Evolutionary conservation across 2,113 vertebrate species (phyloP).

Genomic region (Pogona vitticeps): DNA sequence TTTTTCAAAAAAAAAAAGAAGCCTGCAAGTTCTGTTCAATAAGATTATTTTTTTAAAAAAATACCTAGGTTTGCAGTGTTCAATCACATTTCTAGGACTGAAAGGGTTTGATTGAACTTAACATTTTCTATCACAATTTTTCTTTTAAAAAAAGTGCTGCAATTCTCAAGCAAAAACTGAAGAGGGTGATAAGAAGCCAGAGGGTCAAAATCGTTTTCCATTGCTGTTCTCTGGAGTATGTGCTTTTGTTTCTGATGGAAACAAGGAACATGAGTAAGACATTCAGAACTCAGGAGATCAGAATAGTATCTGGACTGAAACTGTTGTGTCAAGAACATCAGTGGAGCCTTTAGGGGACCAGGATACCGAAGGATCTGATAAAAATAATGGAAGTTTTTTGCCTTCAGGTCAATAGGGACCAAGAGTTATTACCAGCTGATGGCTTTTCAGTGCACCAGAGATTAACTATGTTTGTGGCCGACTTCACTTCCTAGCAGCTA

Average conservation of each 20-base stretch:
- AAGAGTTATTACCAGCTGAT: background rate
- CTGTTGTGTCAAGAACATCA: background rate
- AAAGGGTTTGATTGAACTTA: slow-evolving; percentile 22
- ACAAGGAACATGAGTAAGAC: background rate
- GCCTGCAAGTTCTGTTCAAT: background rate
- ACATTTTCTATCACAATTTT: background rate
- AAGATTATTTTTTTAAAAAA: slow-evolving; percentile 21
- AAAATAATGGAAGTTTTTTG: slow-evolving; percentile 9
- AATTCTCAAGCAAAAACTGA: slow-evolving; percentile 13
- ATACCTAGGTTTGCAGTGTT: background rate
- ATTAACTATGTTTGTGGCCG: background rate
- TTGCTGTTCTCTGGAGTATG: background rate
- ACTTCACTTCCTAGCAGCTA: background rate
- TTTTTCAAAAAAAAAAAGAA: slow-evolving; percentile 6
- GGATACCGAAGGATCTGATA: background rate
- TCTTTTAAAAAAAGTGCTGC: background rate
- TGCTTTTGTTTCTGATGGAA: background rate
- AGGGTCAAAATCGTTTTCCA: background rate
- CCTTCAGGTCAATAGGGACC: background rate
- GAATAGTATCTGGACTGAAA: slow-evolving; percentile 14
- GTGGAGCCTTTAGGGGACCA: background rate
- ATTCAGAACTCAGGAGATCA: background rate
- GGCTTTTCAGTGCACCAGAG: background rate
- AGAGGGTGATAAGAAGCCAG: background rate
- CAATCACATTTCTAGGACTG: slow-evolving; percentile 2